Conservation (phyloP, 2,888 invertebrate species). For the Altica lythri region DNA sequence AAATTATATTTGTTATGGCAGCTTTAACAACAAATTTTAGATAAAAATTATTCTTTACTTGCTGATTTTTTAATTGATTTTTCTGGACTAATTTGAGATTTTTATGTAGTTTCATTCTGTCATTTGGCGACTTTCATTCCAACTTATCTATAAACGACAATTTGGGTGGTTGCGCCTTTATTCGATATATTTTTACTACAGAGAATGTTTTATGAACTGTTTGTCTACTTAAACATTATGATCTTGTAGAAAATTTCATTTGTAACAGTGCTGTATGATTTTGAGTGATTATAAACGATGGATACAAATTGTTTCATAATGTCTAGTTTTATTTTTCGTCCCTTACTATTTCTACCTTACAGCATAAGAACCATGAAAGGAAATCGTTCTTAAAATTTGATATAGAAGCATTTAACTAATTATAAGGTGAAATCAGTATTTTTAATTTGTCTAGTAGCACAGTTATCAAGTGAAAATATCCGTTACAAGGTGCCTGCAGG, state of each 20-base stretch:
- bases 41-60: too few species aligned
- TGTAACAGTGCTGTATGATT: constrained; percentile 57
- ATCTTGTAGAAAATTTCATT: constrained; percentile 51
- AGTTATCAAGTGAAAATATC: too few species aligned
- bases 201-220: constrained; percentile 46
- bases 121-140: constrained; percentile 52
- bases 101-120: constrained; percentile 38
- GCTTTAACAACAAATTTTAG: too few species aligned
- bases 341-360: too few species aligned
- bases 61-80: constrained; percentile 3
- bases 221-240: constrained; percentile 51
- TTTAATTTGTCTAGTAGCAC: too few species aligned
- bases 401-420: too few species aligned
- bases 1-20: too few species aligned
- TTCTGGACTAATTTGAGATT: constrained; percentile 28
- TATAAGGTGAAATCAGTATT: too few species aligned
- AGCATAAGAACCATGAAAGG: too few species aligned
- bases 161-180: constrained; percentile 39
- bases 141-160: constrained; percentile 40
- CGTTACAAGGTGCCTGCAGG: too few species aligned
- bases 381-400: too few species aligned
- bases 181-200: constrained; percentile 54
- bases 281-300: constrained; percentile 57
- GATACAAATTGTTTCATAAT: constrained; percentile 58
- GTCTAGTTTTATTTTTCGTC: constrained; percentile 47